A percentile compares a stretch with the other conserved stretches of the same genome.
phyloP scores from a whole-genome alignment of 2,797 vertebrate genomes.

The Gymnoscopelus braueri region DNA sequence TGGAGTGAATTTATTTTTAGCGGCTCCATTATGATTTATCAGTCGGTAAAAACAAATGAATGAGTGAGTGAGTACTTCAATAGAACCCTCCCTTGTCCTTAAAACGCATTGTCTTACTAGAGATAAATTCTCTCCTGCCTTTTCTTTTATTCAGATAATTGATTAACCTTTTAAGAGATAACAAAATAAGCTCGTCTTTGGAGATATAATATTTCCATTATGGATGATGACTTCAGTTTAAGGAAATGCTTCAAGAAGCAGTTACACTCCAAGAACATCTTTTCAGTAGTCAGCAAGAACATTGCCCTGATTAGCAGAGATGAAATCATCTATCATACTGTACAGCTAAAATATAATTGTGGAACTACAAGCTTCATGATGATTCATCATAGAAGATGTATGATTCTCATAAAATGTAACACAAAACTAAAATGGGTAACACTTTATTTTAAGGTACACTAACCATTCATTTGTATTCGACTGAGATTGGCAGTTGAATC shows the following conservation, averaged over 20 bases:
- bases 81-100: constrained; percentile 28
- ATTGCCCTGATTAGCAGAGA: constrained; percentile 16
- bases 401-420: too few species aligned
- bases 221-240: constrained; percentile 57
- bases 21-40: background rate
- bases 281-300: constrained; percentile 34
- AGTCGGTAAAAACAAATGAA: constrained; percentile 10
- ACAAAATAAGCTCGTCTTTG: constrained; percentile 40
- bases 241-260: constrained; percentile 42
- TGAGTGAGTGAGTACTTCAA: background rate
- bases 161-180: constrained; percentile 44
- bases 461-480: too few species aligned
- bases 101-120: constrained; percentile 35
- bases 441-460: too few species aligned
- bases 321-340: constrained; percentile 19
- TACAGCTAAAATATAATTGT: background rate
- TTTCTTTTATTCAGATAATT: constrained; percentile 51
- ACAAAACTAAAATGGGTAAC: too few species aligned
- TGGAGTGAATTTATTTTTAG: background rate
- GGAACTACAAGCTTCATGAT: too few species aligned
- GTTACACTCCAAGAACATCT: constrained; percentile 30
- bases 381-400: too few species aligned
- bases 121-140: background rate
- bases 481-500: too few species aligned
- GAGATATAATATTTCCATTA: constrained; percentile 69